Evolutionary conservation across 2,113 vertebrate species (phyloP).

Genomic region (Climacteris rufus): DNA sequence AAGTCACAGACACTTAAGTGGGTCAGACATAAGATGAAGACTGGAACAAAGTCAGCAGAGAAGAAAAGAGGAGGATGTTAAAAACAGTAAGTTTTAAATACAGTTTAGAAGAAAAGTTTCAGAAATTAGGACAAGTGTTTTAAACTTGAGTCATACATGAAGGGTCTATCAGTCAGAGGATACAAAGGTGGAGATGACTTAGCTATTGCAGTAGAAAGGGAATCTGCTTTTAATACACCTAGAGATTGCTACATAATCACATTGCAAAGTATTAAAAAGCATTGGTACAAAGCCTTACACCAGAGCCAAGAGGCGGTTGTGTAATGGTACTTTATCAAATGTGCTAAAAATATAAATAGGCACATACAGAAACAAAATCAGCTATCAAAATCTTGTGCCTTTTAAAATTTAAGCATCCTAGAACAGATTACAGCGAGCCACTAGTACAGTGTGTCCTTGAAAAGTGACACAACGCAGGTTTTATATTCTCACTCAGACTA

Average conservation of each 20-base stretch:
- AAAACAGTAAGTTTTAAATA: neutral
- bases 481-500: neutral
- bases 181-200: neutral
- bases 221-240: neutral
- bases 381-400: constrained; percentile 34
- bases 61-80: constrained; percentile 24
- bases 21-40: constrained; percentile 9
- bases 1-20: constrained; percentile 43
- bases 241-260: neutral
- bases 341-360: constrained; percentile 12
- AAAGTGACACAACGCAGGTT: neutral
- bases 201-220: neutral
- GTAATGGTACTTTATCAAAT: constrained; percentile 22
- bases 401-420: constrained; percentile 10
- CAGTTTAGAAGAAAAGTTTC: neutral
- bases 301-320: neutral
- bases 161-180: neutral
- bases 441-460: neutral
- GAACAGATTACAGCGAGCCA: neutral
- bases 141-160: neutral
- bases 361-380: constrained; percentile 29
- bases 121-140: neutral
- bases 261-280: neutral
- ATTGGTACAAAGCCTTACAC: neutral
- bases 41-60: constrained; percentile 28